Percentiles rank a stretch among this genome's conserved stretches.
Evolutionary conservation across 2,113 vertebrate genomes (phyloP).

Genomic region (Alligator sinensis): DNA sequence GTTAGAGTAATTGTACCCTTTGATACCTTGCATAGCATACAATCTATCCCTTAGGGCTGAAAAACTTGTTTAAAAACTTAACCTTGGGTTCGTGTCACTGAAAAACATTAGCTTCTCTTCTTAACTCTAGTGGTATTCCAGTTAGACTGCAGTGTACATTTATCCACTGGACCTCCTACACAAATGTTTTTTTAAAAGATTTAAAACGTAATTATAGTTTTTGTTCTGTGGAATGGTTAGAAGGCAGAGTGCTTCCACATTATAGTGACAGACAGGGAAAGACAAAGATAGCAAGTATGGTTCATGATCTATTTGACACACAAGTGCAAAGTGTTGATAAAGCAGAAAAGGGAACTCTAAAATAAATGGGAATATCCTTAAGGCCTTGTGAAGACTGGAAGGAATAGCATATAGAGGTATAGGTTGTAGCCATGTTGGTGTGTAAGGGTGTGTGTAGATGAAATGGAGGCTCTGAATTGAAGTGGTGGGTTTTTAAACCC

Average conservation of each 20-base stretch:
- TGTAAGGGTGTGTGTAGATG: too few relatives aligned
- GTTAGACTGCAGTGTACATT: not conserved
- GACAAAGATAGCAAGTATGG: not conserved
- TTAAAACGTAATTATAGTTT: not conserved
- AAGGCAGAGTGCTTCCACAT: not conserved
- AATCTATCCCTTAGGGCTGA: not conserved
- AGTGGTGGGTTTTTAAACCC: too few relatives aligned
- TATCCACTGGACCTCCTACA: not conserved
- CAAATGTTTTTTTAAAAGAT: not conserved
- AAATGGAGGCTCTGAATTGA: too few relatives aligned
- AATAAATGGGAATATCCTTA: slow-evolving; percentile 10
- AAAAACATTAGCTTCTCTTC: not conserved
- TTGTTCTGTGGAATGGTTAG: not conserved
- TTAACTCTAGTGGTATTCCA: not conserved
- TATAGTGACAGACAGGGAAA: not conserved
- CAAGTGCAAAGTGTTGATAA: not conserved
- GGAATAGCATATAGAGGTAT: not conserved
- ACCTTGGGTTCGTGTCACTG: not conserved
- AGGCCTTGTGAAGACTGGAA: not conserved
- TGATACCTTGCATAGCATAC: not conserved
- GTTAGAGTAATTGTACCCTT: not conserved
- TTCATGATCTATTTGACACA: not conserved
- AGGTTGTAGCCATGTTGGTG: too few relatives aligned
- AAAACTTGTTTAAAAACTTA: not conserved
- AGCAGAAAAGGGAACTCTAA: not conserved